Conservation (phyloP, 2,888 invertebrate species). For the Leptogaster cylindrica region DNA sequence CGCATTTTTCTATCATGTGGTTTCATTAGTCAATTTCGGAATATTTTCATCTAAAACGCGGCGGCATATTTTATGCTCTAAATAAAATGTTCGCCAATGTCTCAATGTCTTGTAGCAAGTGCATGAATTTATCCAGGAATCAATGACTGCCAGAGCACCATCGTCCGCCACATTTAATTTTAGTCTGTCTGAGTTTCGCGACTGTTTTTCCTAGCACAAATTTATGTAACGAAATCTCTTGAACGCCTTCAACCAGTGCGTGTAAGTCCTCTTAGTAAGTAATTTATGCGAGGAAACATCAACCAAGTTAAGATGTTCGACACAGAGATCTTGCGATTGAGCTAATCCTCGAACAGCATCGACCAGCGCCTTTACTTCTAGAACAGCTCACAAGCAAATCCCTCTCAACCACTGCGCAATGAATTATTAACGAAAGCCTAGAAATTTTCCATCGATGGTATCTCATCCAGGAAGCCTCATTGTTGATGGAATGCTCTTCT, state of each 20-base stretch:
- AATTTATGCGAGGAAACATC: no score
- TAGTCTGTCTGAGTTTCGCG: background rate
- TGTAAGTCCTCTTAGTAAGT: background rate
- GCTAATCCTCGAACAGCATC: slow-evolving; percentile 18
- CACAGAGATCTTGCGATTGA: background rate
- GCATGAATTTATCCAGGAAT: background rate
- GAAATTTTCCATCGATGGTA: background rate
- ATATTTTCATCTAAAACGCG: slow-evolving; percentile 15
- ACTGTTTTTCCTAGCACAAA: slow-evolving; percentile 31
- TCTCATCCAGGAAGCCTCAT: slow-evolving; percentile 31
- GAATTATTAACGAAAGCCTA: slow-evolving; percentile 29
- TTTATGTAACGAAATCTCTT: slow-evolving; percentile 27
- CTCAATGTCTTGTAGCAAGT: slow-evolving; percentile 14
- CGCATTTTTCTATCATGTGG: slow-evolving; percentile 18
- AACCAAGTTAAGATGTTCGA: background rate
- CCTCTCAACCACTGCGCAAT: slow-evolving; percentile 21
- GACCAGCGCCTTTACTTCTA: background rate
- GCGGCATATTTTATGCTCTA: slow-evolving; percentile 33
- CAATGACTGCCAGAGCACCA: background rate
- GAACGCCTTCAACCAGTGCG: slow-evolving; percentile 14
- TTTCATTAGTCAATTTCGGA: slow-evolving; percentile 37
- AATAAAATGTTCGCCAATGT: slow-evolving; percentile 36
- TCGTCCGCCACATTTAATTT: slow-evolving; percentile 19
- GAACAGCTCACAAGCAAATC: slow-evolving; percentile 3
- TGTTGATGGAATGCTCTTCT: slow-evolving; percentile 19